Conservation (phyloP, 2,797 vertebrate genomes). For the Astyanax mexicanus region DNA sequence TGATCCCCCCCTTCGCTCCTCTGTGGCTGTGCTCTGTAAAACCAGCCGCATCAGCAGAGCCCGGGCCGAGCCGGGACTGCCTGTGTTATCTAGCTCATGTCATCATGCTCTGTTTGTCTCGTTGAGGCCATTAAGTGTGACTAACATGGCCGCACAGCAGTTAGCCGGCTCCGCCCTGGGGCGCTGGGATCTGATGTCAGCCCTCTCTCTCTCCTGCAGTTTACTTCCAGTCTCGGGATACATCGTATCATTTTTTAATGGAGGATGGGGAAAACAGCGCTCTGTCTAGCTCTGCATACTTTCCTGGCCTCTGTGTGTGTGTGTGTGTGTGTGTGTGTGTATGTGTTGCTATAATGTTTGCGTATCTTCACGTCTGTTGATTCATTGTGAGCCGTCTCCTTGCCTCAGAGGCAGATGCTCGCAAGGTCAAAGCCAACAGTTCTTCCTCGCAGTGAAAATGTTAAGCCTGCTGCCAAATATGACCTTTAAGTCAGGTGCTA, state of each 20-base stretch:
- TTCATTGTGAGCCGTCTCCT: conserved; percentile 58
- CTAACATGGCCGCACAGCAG: conserved; percentile 68
- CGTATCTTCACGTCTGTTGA: conserved; percentile 38
- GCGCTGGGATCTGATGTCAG: conserved; percentile 79
- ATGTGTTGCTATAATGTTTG: conserved; percentile 9
- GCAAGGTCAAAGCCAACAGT: conserved; percentile 72
- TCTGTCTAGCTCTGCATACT: neutral
- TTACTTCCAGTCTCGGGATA: conserved; percentile 69
- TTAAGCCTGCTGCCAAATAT: conserved; percentile 37
- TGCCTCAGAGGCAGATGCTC: conserved; percentile 61
- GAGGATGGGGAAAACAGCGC: conserved; percentile 29
- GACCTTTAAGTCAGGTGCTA: conserved; percentile 26
- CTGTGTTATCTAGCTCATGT: conserved; percentile 64
- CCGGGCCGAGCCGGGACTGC: conserved; percentile 23
- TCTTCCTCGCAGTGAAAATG: conserved; percentile 60
- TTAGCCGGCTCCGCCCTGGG: conserved; percentile 67
- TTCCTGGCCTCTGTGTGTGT: neutral
- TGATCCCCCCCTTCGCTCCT: conserved; percentile 10
- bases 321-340: too few relatives aligned
- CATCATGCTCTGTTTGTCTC: conserved; percentile 77
- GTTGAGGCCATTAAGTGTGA: conserved; percentile 58
- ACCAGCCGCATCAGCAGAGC: conserved; percentile 45
- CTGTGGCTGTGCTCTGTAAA: conserved; percentile 20
- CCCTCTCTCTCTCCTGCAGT: conserved; percentile 65
- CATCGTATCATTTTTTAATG: conserved; percentile 72